These are phyloP conservation scores for Podarcis raffonei DNA, from an alignment of 2,113 vertebrate genomes.

Conservation along the genomic window DNA sequence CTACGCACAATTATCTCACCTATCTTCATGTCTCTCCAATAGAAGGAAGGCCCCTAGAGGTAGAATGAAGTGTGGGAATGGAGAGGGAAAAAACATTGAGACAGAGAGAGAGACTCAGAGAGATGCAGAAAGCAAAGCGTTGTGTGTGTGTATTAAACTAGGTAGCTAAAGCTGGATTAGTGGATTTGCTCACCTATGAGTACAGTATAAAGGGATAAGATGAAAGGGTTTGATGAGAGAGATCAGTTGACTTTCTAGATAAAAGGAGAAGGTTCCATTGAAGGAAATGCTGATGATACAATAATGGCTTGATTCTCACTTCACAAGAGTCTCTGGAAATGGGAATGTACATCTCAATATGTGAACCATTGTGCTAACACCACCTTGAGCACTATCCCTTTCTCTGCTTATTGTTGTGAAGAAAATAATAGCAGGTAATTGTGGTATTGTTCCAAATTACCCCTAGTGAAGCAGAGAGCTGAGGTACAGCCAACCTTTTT, in stretches of 20 bases:
- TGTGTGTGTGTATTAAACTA: not conserved
- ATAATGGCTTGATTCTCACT: conserved; percentile 26
- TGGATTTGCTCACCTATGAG: not conserved
- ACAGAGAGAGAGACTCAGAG: not conserved
- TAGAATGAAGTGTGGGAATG: not conserved
- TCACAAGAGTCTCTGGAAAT: conserved; percentile 22
- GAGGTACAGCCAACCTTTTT: conserved; percentile 15
- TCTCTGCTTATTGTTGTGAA: conserved; percentile 18
- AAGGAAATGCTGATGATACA: conserved; percentile 14
- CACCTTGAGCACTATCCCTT: not conserved
- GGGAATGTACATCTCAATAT: conserved; percentile 9
- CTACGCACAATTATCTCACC: not conserved
- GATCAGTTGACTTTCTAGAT: conserved; percentile 15
- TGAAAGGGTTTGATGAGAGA: not conserved
- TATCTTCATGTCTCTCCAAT: not conserved
- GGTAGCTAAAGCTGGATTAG: not conserved
- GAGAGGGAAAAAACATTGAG: not conserved
- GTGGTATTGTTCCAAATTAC: conserved; percentile 16
- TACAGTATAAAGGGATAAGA: not conserved
- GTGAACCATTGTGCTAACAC: conserved; percentile 9
- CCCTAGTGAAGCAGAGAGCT: not conserved
- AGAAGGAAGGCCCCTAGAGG: not conserved
- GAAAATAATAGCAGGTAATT: conserved; percentile 11
- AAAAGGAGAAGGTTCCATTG: not conserved
- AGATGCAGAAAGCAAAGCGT: not conserved